Percentiles rank a stretch among this genome's conserved stretches.
These are phyloP conservation scores for Hydrophis major DNA, from an alignment of 2,797 vertebrate genomes.

Conservation along the genomic window DNA sequence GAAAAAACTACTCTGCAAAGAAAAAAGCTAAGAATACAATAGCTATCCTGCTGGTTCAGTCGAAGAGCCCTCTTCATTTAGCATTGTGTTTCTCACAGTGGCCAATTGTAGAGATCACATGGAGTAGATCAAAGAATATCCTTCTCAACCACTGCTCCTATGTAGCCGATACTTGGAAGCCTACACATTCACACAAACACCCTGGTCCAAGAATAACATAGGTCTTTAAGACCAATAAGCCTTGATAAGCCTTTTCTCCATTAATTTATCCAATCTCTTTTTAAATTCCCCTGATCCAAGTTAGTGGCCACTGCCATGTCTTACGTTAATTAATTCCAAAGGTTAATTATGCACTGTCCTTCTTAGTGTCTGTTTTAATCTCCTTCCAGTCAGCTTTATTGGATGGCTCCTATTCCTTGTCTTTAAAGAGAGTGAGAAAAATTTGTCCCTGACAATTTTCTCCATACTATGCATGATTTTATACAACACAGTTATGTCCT, in stretches of 20 bases:
- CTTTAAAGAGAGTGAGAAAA: background rate
- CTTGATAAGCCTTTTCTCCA: background rate
- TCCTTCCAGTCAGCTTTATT: background rate
- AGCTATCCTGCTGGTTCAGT: background rate
- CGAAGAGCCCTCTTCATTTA: background rate
- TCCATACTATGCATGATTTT: background rate
- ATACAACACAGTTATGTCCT: background rate
- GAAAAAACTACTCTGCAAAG: background rate
- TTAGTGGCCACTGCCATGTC: background rate
- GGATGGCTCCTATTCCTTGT: background rate
- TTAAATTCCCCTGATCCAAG: background rate
- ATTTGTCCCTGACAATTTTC: background rate
- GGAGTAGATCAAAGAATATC: background rate
- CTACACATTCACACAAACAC: background rate
- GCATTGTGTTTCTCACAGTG: background rate
- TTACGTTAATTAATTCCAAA: background rate
- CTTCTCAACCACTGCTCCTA: background rate
- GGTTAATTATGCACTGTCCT: background rate
- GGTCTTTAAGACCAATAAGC: background rate
- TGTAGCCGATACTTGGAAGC: background rate
- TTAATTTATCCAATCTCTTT: background rate
- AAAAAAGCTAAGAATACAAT: background rate
- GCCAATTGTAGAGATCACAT: background rate
- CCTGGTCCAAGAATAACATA: background rate
- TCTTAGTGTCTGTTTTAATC: background rate